Evolutionary conservation across 2,113 vertebrate genomes (phyloP), one percentile per base, ranked within the genome.

Genomic region (Myanophis thanlyinensis): DNA sequence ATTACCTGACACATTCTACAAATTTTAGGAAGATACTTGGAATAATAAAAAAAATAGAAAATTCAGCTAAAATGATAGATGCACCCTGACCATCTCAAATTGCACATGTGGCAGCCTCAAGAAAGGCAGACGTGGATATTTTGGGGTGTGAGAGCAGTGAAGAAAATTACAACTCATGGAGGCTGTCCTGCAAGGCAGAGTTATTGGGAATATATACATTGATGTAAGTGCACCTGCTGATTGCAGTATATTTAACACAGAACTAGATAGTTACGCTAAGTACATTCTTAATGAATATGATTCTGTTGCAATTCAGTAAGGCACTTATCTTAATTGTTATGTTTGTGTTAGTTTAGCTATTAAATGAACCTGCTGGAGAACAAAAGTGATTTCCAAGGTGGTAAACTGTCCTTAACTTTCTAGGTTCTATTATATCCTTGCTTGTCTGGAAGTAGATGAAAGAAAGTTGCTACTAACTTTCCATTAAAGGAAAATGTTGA

Each of bases 231-330:
- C 56, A 92, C 87, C 35, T 89, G 92, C 80, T 94, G 93, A 62
- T 90, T 89, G 35, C 40, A 47, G 47, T 90, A 47, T 80, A 95
- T 52, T 93, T 93, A 96, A 91, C 91, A 91, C 88, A 95, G 67
- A 89, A 86, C 23, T 18, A 25, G 49, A 94, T 94, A 91, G 85
- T 35, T 87, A 91, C 89, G 91, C 35, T n/a, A 91, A 92, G 27
- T 23, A 88, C 80, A 89, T 89, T 87, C 35, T 91, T 92, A 92
- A 93, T 87, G 35, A 67, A 15, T 94, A 90, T 92, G 10, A 93
- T 56, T 89, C 35, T 51, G 54, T 46, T 35, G 40, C 9, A 90
- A 30, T 67, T 11, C 12, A 90, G 22, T 92, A 89, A 90, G 93
- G 35, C 40, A 90, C 40, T 93, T 89, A n/a, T 27, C 73, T 89